Conservation (phyloP, 2,113 vertebrate species). For the Bettongia penicillata region DNA sequence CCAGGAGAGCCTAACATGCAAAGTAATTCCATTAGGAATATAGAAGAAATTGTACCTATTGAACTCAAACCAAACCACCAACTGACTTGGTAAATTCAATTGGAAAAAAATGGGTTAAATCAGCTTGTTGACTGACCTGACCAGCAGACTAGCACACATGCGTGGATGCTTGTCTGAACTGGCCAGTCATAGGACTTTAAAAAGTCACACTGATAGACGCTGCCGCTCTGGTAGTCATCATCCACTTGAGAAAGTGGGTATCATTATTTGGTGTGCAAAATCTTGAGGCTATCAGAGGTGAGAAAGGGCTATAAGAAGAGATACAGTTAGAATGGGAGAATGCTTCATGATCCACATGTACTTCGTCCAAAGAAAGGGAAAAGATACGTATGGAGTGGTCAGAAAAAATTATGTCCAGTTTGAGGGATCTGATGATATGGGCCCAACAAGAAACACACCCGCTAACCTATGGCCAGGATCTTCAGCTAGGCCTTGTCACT, state of each 20-base stretch:
- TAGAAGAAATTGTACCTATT: neutral
- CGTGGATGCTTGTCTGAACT: neutral
- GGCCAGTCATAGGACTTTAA: neutral
- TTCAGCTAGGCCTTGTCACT: neutral
- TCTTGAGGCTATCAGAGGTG: neutral
- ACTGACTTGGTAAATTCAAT: neutral
- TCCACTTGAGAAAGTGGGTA: neutral
- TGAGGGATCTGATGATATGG: neutral
- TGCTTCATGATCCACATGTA: no score
- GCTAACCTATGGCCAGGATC: neutral
- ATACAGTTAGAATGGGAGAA: neutral
- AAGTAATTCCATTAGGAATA: neutral
- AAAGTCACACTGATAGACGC: neutral
- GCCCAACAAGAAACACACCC: neutral
- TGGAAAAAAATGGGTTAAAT: neutral
- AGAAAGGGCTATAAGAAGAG: neutral
- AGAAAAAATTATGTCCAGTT: neutral
- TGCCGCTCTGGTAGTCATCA: neutral
- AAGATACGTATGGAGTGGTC: neutral
- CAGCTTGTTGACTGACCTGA: neutral
- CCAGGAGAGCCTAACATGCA: neutral
- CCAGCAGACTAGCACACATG: neutral
- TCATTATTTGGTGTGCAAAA: neutral
- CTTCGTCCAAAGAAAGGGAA: neutral
- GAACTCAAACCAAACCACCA: neutral